phyloP scores from a whole-genome alignment of 2,113 vertebrate genomes.

The Gobius niger region DNA sequence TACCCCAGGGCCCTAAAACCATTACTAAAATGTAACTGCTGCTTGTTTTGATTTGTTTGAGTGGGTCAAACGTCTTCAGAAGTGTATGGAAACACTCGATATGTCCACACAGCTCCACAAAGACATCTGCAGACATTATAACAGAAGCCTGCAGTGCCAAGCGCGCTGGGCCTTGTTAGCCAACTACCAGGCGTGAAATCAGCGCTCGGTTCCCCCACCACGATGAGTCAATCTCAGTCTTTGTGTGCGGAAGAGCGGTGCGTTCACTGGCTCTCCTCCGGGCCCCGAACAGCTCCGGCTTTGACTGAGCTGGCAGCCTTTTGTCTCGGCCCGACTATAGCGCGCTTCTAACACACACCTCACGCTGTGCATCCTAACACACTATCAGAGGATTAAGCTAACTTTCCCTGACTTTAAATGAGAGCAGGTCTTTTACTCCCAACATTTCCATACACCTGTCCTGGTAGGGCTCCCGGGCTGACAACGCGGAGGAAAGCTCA shows the following conservation, averaged over 20 bases:
- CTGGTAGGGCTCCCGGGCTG: constrained; percentile 12
- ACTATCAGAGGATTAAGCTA: constrained; percentile 59
- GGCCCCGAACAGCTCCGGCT: constrained; percentile 60
- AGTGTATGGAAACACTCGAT: not conserved
- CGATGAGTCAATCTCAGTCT: constrained; percentile 70
- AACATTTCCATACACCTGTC: constrained; percentile 28
- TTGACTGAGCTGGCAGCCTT: constrained; percentile 54
- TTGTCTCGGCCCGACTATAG: constrained; percentile 59
- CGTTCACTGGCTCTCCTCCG: constrained; percentile 58
- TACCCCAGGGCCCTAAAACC: not conserved
- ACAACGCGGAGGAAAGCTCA: constrained; percentile 1
- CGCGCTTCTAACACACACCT: constrained; percentile 49
- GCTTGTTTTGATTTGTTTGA: not conserved
- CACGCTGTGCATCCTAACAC: constrained; percentile 64
- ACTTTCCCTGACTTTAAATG: constrained; percentile 50
- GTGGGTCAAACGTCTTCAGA: not conserved
- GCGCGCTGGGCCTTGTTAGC: constrained; percentile 65
- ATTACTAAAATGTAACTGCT: not conserved
- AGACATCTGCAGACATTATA: constrained; percentile 34
- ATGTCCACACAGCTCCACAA: constrained; percentile 29
- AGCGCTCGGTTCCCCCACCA: constrained; percentile 63
- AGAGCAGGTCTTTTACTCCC: constrained; percentile 37
- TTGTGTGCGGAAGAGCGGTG: constrained; percentile 39
- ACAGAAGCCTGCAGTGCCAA: constrained; percentile 64
- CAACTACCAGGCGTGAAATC: constrained; percentile 72